Evolutionary conservation across 1,140 invertebrate species (phyloP), one percentile per base, ranked within the genome.

Genomic region (Leptonema lineaticorne): DNA sequence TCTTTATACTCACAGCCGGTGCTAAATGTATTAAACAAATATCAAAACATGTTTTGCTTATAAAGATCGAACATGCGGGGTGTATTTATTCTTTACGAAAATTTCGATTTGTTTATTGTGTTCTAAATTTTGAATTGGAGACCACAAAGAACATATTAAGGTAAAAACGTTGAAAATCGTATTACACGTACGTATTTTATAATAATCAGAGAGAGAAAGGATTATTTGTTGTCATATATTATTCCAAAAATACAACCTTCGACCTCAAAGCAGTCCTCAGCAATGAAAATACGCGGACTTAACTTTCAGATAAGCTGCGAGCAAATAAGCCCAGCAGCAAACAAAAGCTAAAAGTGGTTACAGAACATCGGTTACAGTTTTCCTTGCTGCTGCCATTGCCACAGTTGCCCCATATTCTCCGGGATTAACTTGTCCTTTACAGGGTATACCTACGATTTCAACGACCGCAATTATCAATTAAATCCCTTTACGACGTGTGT

Each of bases 391-490:
- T n/a, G n/a, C n/a, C n/a, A n/a, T n/a, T n/a, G n/a, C n/a, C n/a
- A n/a, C n/a, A n/a, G n/a, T n/a, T n/a, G n/a, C n/a, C n/a, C n/a
- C n/a, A n/a, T n/a, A n/a, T n/a, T n/a, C 28, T 29, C 24, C 20
- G 46, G 63, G 68, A 69, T 69, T 69, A 69, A 69, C 37, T 69
- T 69, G 68, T 69, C 68, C 63, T 56, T 60, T 62, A 50, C 56
- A 27, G 68, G 33, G 20, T 48, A 45, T 65, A 53, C 48, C 63
- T 56, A 46, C 18, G 59, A n/a, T 41, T 7, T 46, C 24, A 20
- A 16, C 37, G 24, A 48, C 46, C 63, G 24, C 59, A 63, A 69
- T 53, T 69, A 63, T 26, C 29, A 59, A 20, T 57, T 48, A 64
- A 65, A 64, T 57, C 68, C 67, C 59, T 63, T 64, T 57, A 46